Evolutionary conservation across 2,797 vertebrate genomes (phyloP).

Genomic region (Enteromius fasciolatus): DNA sequence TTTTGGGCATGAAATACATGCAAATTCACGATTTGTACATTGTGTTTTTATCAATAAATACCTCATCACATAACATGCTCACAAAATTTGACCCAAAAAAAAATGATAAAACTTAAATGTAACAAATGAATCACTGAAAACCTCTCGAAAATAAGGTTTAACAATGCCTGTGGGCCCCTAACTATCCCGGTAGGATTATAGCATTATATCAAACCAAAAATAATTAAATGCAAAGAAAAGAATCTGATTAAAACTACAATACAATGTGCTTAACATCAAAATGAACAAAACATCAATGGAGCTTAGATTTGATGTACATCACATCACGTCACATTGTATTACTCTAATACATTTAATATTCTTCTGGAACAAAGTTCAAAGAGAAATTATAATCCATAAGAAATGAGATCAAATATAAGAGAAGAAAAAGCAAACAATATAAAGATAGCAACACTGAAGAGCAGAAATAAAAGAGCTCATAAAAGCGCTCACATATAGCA

Average conservation of each 20-base stretch:
- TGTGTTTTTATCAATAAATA: neutral
- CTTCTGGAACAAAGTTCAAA: neutral
- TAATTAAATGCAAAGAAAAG: neutral
- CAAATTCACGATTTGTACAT: neutral
- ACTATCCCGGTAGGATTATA: neutral
- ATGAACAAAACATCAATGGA: slow-evolving; percentile 9
- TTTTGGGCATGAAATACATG: neutral
- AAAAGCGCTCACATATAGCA: neutral
- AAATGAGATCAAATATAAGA: neutral
- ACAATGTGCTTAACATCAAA: neutral
- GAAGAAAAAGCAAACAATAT: neutral
- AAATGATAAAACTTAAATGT: neutral
- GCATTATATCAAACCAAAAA: neutral
- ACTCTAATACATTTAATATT: neutral
- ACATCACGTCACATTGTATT: neutral
- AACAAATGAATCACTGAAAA: neutral
- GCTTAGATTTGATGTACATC: neutral
- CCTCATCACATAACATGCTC: neutral
- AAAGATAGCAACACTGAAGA: neutral
- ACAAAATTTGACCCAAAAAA: neutral
- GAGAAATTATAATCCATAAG: neutral
- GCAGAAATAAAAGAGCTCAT: neutral
- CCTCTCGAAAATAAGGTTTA: neutral
- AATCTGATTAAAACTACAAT: neutral
- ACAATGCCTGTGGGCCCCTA: neutral